phyloP scores from a whole-genome alignment of 2,797 vertebrate genomes.

The Periparus ater region DNA sequence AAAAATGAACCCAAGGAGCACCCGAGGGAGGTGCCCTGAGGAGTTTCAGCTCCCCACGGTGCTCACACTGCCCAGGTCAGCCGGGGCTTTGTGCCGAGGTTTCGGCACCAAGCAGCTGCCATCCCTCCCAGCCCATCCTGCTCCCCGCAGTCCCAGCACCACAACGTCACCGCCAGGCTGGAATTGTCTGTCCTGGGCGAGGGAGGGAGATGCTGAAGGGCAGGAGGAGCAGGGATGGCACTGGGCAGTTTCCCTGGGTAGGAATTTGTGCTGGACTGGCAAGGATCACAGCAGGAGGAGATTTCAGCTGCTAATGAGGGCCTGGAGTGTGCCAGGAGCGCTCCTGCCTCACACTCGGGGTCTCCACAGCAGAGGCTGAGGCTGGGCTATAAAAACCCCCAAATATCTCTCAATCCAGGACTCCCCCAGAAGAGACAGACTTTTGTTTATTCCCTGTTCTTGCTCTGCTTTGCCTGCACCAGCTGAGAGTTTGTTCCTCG shows the following conservation, averaged over 20 bases:
- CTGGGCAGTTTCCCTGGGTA: rapidly evolving
- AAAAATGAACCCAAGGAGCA: rapidly evolving
- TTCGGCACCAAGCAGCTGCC: not conserved
- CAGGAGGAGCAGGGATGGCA: not conserved
- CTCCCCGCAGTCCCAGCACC: not conserved
- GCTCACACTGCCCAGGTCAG: not conserved
- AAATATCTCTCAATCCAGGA: not conserved
- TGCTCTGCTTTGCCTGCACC: not conserved
- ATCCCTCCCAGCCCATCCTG: not conserved
- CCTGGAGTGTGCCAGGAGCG: not conserved
- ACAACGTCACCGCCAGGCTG: too few species aligned
- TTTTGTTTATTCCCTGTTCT: not conserved
- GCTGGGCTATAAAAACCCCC: not conserved
- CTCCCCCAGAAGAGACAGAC: not conserved
- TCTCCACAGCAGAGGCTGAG: not conserved
- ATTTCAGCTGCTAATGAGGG: not conserved
- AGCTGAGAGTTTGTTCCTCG: not conserved
- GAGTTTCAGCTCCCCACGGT: rapidly evolving
- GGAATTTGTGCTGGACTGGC: not conserved
- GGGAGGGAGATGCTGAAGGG: not conserved
- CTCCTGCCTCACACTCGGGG: not conserved
- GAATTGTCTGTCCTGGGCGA: not conserved
- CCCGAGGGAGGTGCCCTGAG: not conserved
- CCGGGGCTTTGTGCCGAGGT: not conserved
- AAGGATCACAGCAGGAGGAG: not conserved